Evolutionary conservation across 2,888 invertebrate species (phyloP).

Genomic region (Hirtodrosophila histrioides): DNA sequence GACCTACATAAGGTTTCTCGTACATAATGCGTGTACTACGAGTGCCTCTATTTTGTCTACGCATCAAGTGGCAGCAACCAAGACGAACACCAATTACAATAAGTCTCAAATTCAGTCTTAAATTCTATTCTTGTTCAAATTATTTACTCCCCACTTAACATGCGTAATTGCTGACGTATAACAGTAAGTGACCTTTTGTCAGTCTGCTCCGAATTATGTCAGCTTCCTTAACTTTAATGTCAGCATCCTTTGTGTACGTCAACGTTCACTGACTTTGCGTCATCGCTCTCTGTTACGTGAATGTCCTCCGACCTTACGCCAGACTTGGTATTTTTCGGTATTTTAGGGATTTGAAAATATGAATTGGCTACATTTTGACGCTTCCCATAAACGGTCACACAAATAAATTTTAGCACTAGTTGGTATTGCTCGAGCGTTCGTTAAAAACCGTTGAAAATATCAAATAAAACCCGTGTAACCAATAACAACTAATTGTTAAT

Average conservation of each 20-base stretch:
- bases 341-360: neutral
- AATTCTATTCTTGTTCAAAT: too few relatives aligned
- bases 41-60: too few relatives aligned
- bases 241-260: neutral
- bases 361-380: constrained; percentile 6
- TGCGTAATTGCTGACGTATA: too few relatives aligned
- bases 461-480: constrained; percentile 48
- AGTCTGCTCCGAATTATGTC: too few relatives aligned
- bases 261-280: neutral
- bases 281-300: neutral
- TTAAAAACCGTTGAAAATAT: constrained; percentile 71
- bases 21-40: too few relatives aligned
- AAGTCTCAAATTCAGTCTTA: too few relatives aligned
- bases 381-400: constrained; percentile 34
- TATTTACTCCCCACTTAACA: too few relatives aligned
- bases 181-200: too few relatives aligned
- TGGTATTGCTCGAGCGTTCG: constrained; percentile 70
- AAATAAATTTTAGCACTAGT: constrained; percentile 55
- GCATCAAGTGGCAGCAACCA: too few relatives aligned
- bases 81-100: too few relatives aligned
- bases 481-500: constrained; percentile 40
- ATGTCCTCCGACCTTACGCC: neutral
- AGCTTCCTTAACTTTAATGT: too few relatives aligned
- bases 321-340: constrained; percentile 27
- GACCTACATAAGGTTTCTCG: too few relatives aligned